Percentiles rank a stretch among this genome's conserved stretches.
Conservation (phyloP, 2,888 invertebrate genomes). For the Chirona hameri region DNA sequence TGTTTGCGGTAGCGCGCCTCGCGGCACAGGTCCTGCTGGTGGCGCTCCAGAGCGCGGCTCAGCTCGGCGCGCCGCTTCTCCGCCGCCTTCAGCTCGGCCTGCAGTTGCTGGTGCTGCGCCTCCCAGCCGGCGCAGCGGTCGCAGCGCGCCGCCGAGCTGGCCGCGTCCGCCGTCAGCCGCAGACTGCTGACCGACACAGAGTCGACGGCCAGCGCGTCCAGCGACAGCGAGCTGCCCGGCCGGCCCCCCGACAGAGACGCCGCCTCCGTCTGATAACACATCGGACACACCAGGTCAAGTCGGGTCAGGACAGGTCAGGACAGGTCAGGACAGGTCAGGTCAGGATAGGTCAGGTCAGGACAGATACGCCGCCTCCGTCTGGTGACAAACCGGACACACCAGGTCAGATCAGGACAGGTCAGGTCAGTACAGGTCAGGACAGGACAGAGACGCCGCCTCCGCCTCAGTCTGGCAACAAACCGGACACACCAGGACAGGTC, state of each 20-base stretch:
- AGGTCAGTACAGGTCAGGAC: too few relatives aligned
- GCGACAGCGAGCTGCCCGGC: neutral
- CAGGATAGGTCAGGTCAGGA: too few relatives aligned
- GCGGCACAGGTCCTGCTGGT: slow-evolving; percentile 62
- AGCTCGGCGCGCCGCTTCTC: slow-evolving; percentile 44
- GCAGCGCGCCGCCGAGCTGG: neutral
- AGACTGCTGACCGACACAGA: neutral
- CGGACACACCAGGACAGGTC: too few relatives aligned
- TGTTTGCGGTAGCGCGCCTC: slow-evolving; percentile 70
- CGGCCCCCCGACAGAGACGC: neutral
- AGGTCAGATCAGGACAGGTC: too few relatives aligned
- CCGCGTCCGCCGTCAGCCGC: neutral
- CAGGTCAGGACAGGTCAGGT: too few relatives aligned
- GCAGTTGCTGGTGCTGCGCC: slow-evolving; percentile 72
- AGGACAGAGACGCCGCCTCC: too few relatives aligned
- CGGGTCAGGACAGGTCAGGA: too few relatives aligned
- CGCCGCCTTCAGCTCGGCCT: slow-evolving; percentile 52
- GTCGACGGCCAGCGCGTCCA: neutral
- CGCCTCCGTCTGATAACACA: neutral
- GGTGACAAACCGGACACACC: too few relatives aligned
- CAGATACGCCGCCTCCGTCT: too few relatives aligned
- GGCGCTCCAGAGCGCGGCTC: slow-evolving; percentile 60
- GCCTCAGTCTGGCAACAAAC: too few relatives aligned
- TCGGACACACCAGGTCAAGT: too few relatives aligned
- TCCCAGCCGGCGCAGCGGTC: slow-evolving; percentile 84